These are phyloP conservation scores for Papilio elwesi DNA, from an alignment of 2,888 invertebrate genomes.

Conservation along the genomic window DNA sequence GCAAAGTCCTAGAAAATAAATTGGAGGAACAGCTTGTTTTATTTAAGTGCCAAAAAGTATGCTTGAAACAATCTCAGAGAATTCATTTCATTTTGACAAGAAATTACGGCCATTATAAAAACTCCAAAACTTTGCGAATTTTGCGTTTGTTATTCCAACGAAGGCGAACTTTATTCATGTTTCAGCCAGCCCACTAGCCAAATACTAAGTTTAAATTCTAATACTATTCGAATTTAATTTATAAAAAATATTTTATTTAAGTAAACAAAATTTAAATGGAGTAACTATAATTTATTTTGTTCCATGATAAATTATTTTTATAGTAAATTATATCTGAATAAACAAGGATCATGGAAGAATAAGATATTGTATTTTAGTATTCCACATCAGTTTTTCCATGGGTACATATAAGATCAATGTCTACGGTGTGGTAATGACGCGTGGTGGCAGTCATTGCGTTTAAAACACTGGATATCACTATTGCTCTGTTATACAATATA, in stretches of 20 bases:
- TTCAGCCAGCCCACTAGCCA: slow-evolving; percentile 4
- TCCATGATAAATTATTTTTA: no score
- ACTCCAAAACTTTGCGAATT: slow-evolving; percentile 12
- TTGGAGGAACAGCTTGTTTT: slow-evolving; percentile 26
- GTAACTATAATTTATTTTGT: background rate
- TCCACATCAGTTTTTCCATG: no score
- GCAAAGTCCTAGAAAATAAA: slow-evolving; percentile 23
- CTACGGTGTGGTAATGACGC: no score
- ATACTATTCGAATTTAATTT: slow-evolving; percentile 7
- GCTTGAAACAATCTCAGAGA: slow-evolving; percentile 21
- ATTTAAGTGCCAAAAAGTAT: slow-evolving; percentile 23
- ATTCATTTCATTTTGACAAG: slow-evolving; percentile 29
- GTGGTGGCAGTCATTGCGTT: no score
- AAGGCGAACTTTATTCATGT: slow-evolving; percentile 21
- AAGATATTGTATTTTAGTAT: no score
- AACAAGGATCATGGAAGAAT: no score
- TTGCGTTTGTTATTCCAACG: slow-evolving; percentile 20
- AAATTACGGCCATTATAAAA: slow-evolving; percentile 25
- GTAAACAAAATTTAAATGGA: background rate
- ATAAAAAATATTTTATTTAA: background rate
- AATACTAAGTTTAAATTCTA: slow-evolving; percentile 4
- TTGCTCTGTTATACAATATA: no score
- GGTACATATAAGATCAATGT: no score
- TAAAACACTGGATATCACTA: no score
- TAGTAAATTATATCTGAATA: no score